phyloP scores from a whole-genome alignment of 2,888 invertebrate genomes.

The Melikaiella ostensackeni region DNA sequence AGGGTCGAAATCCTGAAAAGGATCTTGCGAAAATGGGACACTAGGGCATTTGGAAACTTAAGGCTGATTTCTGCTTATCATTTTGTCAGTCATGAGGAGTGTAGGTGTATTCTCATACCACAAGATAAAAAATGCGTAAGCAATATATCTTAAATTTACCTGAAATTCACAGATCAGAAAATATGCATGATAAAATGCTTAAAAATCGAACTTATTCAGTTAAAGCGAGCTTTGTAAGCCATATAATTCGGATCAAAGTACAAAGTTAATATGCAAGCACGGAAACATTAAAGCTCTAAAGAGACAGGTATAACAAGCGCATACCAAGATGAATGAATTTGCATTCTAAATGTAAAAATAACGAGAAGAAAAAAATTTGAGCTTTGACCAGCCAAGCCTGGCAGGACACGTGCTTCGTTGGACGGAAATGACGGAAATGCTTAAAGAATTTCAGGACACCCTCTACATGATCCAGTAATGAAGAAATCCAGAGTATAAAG shows the following conservation, averaged over 20 bases:
- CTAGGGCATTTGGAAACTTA: background rate
- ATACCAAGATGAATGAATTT: slow-evolving; percentile 1
- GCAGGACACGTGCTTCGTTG: slow-evolving; percentile 2
- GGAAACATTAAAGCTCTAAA: background rate
- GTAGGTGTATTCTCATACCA: background rate
- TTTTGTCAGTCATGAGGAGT: background rate
- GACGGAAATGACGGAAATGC: slow-evolving; percentile 22
- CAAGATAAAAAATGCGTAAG: too few relatives aligned
- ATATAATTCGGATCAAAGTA: background rate
- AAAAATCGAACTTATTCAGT: background rate
- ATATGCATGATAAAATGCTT: background rate
- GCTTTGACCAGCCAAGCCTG: slow-evolving; percentile 26
- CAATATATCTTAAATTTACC: background rate
- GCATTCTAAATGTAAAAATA: slow-evolving; percentile 10
- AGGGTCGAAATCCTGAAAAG: slow-evolving; percentile 12
- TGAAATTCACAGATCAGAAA: background rate
- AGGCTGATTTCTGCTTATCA: background rate
- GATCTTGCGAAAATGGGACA: background rate
- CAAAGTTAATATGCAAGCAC: background rate
- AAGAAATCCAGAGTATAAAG: slow-evolving; percentile 67
- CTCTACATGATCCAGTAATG: slow-evolving; percentile 64
- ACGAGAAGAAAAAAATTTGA: slow-evolving; percentile 11
- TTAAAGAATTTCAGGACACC: slow-evolving; percentile 54
- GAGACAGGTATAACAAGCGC: background rate
- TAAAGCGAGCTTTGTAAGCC: background rate